Evolutionary conservation across 2,797 vertebrate species (phyloP).

Genomic region (Hippoglossus hippoglossus): DNA sequence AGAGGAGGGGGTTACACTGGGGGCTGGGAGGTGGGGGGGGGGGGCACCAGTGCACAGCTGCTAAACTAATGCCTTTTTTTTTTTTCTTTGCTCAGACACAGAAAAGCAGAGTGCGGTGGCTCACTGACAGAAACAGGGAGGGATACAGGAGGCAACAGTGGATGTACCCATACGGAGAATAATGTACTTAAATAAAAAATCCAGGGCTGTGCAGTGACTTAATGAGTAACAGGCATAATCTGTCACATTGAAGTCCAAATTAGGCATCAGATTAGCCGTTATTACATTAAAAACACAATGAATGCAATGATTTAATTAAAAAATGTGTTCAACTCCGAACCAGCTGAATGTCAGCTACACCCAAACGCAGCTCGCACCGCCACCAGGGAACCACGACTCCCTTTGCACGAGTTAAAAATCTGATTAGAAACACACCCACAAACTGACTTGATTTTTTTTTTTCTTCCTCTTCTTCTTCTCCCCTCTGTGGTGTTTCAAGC

Average conservation of each 20-base stretch:
- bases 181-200: slow-evolving; percentile 32
- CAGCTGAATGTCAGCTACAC: slow-evolving; percentile 70
- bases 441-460: slow-evolving; percentile 44
- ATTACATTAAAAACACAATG: slow-evolving; percentile 70
- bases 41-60: slow-evolving; percentile 84
- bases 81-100: slow-evolving; percentile 55
- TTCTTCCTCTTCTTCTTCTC: slow-evolving; percentile 13
- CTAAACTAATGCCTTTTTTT: slow-evolving; percentile 81
- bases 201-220: slow-evolving; percentile 21
- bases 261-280: slow-evolving; percentile 65
- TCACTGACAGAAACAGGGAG: slow-evolving; percentile 62
- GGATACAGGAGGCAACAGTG: slow-evolving; percentile 60
- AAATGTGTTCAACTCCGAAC: slow-evolving; percentile 52
- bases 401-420: slow-evolving; percentile 75
- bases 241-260: slow-evolving; percentile 57
- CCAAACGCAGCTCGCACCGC: slow-evolving; percentile 59
- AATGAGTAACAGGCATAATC: slow-evolving; percentile 60
- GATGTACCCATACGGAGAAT: slow-evolving; percentile 50
- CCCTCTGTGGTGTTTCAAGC: slow-evolving; percentile 63
- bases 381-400: slow-evolving; percentile 72
- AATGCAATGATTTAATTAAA: slow-evolving; percentile 68
- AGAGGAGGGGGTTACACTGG: slow-evolving; percentile 67
- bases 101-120: slow-evolving; percentile 66
- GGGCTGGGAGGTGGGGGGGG: slow-evolving; percentile 30
- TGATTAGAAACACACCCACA: slow-evolving; percentile 79